Evolutionary conservation across 2,888 invertebrate species (phyloP), one percentile per base, ranked within the genome.

Genomic region (Cacoxenus indagator): DNA sequence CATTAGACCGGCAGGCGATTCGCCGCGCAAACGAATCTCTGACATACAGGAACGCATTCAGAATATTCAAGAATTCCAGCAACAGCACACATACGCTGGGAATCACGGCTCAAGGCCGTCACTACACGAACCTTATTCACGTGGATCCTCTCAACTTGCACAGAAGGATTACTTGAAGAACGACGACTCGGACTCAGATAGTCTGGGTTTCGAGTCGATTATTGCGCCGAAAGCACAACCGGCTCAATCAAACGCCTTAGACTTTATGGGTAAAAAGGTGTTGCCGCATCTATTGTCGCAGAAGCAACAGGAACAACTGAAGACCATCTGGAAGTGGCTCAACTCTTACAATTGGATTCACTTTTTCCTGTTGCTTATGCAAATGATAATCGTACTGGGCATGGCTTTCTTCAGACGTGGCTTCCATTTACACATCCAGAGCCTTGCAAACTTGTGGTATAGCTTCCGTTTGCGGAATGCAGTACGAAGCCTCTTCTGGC

Each of bases 401-500:
- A 48, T 27, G 3, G 31, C 48, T 1, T 4, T 65, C 2, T 3
- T 70, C 14, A 0, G 29, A 1, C 62, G 73, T 26, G n/a, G 67
- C 1, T 2, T 72, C 9, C 55, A 61, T 0, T 0, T 71, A 22
- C 8, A 64, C 3, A 0, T 57, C 0, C 55, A 73, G n/a, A 11
- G 68, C 6, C 68, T 71, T 24, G 54, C 72, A 1, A 72, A 70
- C 0, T 51, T 81, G 4, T 77, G 77, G 77, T 76, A 69, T 4
- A 70, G 73, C 69, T 70, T 70, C 4, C 67, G 76, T 57, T 51
- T 84, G 68, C 81, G 83, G 37, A 70, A 68, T 65, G 19, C 72
- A 2, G 51, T 74, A 22, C 80, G 85, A 4, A 70, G 78, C 6
- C 3, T 85, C 14, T 73, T 85, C 19, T 86, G 86, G 86, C 76